A percentile compares a stretch with the other conserved stretches of the same genome.
phyloP scores from a whole-genome alignment of 2,888 invertebrate genomes.

The Brachycybe producta region DNA sequence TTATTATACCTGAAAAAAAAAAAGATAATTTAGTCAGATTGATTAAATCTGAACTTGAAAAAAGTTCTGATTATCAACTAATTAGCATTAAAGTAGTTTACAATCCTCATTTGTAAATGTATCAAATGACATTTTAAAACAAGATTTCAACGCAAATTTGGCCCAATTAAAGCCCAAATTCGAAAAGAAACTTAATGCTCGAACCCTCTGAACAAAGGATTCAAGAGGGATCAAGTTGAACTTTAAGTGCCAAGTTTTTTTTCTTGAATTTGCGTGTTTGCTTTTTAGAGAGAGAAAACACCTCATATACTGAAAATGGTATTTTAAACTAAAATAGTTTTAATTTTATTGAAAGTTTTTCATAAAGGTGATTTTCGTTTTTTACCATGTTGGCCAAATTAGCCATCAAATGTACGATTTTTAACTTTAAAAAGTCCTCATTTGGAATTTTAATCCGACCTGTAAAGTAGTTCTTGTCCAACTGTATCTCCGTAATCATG shows the following conservation, averaged over 20 bases:
- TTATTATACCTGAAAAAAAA: too few relatives aligned
- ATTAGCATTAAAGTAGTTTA: background rate
- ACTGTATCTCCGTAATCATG: conserved; percentile 36
- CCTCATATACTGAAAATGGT: conserved; percentile 27
- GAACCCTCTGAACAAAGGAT: too few relatives aligned
- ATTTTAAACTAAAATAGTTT: conserved; percentile 27
- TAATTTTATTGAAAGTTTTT: conserved; percentile 17
- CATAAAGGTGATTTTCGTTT: conserved; percentile 22
- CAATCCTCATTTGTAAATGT: conserved; percentile 7
- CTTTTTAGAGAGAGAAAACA: too few relatives aligned
- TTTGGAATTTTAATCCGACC: conserved; percentile 20
- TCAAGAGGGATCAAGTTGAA: too few relatives aligned
- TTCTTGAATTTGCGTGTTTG: too few relatives aligned
- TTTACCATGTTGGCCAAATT: background rate
- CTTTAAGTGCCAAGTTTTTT: too few relatives aligned
- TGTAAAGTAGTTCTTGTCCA: conserved; percentile 30
- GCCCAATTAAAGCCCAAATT: too few relatives aligned
- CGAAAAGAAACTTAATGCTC: too few relatives aligned
- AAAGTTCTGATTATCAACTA: too few relatives aligned
- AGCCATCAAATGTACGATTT: background rate
- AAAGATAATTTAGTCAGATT: too few relatives aligned
- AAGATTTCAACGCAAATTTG: too few relatives aligned
- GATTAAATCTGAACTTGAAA: too few relatives aligned
- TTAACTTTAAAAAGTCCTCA: background rate
- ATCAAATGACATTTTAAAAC: background rate